Evolutionary conservation across 2,888 invertebrate genomes (phyloP), one percentile per base, ranked within the genome.

Genomic region (Mactromeris polynyma): DNA sequence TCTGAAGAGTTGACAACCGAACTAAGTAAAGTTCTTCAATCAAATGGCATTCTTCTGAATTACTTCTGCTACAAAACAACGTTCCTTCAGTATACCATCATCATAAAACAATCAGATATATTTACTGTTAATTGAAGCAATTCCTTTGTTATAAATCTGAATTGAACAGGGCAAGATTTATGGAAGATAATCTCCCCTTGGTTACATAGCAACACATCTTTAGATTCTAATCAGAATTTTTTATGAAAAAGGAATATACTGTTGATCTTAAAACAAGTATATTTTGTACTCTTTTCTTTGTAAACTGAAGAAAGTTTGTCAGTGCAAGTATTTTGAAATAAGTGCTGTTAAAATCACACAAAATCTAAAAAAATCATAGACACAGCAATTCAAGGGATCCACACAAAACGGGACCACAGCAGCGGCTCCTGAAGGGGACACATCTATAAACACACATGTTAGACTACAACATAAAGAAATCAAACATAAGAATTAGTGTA

Each of bases 361-460:
- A 26, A 73, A 21, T 26, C 26, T 58, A 58, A 58, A 58, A 58
- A 58, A 36, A 19, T 33, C 21, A 73, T 33, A 33, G 7, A 26
- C 73, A 73, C 73, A 73, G 36, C 73, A 73, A 33, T 36, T 21
- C 36, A 36, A 33, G 31, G 19, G 33, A 33, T 36, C 14, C 0
- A 21, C 9, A 58, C 58, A 58, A 58, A 6, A 19, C n/a, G 73
- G 73, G 31, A 19, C 2, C 73, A 73, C 58, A 73, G 36, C 19
- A 73, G 73, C 31, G 33, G 11, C 73, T 73, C 73, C 36, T 17
- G 36, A 33, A 17, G 14, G 36, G 33, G 2, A 73, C 31, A 73
- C 9, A 33, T 73, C 73, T 73, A 73, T 14, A 33, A n/a, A 73
- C 73, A 73, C 73, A 73, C 73, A 73, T 14, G 31, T 73, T 73